Conservation (phyloP, 64 coral and sea anemone genomes). For the Montipora capricornis region DNA sequence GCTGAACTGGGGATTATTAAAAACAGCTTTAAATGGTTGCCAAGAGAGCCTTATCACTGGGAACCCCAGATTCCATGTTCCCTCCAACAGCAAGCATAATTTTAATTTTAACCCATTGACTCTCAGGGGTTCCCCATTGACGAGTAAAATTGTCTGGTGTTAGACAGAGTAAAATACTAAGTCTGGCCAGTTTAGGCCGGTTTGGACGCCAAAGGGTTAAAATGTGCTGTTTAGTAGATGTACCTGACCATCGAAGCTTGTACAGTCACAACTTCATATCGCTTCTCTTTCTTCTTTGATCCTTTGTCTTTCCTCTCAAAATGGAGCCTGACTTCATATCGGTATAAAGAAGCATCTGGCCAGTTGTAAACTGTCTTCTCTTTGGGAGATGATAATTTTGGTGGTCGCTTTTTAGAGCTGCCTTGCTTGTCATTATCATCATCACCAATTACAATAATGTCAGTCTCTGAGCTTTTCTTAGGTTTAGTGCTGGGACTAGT, state of each 20-base stretch:
- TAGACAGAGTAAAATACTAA: not conserved
- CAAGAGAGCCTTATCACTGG: too few species aligned
- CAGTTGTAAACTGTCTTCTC: conserved; percentile 47
- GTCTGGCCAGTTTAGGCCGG: too few species aligned
- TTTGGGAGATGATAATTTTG: conserved; percentile 65
- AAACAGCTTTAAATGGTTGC: too few species aligned
- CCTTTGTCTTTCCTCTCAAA: conserved; percentile 38
- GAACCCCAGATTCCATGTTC: too few species aligned
- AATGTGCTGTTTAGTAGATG: not conserved
- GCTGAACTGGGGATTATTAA: too few species aligned
- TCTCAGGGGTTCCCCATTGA: too few species aligned
- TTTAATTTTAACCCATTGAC: too few species aligned
- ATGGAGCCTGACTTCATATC: conserved; percentile 83
- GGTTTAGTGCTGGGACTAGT: conserved; percentile 52
- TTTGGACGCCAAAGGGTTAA: too few species aligned
- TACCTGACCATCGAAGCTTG: conserved; percentile 31
- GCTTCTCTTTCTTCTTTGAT: conserved; percentile 42
- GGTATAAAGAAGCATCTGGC: conserved; percentile 64
- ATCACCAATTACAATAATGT: conserved; percentile 79
- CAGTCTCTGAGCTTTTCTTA: conserved; percentile 19
- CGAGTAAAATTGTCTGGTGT: not conserved
- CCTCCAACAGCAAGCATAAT: too few species aligned
- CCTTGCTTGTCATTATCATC: conserved; percentile 59
- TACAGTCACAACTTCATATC: conserved; percentile 52
- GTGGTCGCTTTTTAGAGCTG: conserved; percentile 26